Percentiles rank a stretch among this genome's conserved stretches.
These are phyloP conservation scores for Xylota sylvarum DNA, from an alignment of 2,888 invertebrate genomes.

Conservation along the genomic window DNA sequence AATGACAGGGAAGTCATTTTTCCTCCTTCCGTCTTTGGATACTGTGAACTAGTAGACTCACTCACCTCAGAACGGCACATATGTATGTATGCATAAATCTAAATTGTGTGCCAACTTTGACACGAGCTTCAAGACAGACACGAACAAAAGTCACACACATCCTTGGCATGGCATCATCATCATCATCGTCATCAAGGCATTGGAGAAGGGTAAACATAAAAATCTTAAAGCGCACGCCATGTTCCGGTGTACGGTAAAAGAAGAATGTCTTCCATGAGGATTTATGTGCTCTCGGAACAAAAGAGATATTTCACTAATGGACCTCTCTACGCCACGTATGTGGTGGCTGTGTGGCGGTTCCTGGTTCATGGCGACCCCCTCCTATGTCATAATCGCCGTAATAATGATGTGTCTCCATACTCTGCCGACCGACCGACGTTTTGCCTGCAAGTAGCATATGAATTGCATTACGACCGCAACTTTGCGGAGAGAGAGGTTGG, in stretches of 20 bases:
- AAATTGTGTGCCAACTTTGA: constrained; percentile 57
- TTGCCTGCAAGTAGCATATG: constrained; percentile 45
- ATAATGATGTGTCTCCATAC: constrained; percentile 39
- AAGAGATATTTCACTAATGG: constrained; percentile 65
- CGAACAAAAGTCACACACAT: constrained; percentile 14
- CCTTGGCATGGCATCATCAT: not conserved
- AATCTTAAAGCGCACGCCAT: constrained; percentile 38
- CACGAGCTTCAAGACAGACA: constrained; percentile 25
- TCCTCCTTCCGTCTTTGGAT: not conserved
- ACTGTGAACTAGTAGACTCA: not conserved
- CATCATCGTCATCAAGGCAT: constrained; percentile 5
- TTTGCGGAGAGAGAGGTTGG: constrained; percentile 41
- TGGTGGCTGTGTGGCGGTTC: constrained; percentile 12
- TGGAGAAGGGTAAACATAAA: constrained; percentile 21
- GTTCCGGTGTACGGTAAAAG: constrained; percentile 11
- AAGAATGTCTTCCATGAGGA: constrained; percentile 40
- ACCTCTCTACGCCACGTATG: constrained; percentile 42
- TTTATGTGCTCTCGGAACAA: constrained; percentile 45
- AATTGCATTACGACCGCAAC: constrained; percentile 62
- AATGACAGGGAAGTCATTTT: constrained; percentile 54
- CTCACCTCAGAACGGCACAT: constrained; percentile 7
- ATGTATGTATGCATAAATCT: constrained; percentile 52
- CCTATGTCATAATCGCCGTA: constrained; percentile 36
- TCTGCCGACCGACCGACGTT: not conserved
- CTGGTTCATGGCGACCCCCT: constrained; percentile 2